Evolutionary conservation across 2,113 vertebrate species (phyloP).

Genomic region (Prionailurus bengalensis): DNA sequence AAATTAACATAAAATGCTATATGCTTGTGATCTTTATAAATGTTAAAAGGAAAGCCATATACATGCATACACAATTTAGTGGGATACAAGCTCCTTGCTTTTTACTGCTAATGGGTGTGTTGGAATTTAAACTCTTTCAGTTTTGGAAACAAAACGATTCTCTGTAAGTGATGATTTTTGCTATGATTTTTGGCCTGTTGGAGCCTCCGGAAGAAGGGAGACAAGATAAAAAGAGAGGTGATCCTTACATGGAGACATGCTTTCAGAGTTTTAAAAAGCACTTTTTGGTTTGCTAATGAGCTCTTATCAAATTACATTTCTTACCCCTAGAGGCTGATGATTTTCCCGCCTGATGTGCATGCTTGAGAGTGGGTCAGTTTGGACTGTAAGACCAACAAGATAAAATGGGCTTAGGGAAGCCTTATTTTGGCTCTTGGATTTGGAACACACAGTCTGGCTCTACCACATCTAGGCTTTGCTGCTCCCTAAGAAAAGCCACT

Average conservation of each 20-base stretch:
- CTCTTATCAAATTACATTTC: neutral
- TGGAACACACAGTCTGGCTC: neutral
- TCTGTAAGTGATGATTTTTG: neutral
- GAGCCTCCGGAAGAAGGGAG: neutral
- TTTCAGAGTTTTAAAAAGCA: neutral
- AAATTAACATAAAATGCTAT: neutral
- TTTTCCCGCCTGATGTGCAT: neutral
- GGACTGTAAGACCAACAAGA: neutral
- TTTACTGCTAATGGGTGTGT: neutral
- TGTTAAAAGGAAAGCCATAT: neutral
- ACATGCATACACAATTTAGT: neutral
- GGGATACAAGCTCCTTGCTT: neutral
- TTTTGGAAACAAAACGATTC: neutral
- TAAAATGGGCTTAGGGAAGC: neutral
- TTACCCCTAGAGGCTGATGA: neutral
- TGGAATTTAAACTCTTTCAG: slow-evolving; percentile 5
- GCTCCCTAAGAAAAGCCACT: neutral
- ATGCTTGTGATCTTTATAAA: neutral
- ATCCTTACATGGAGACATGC: neutral
- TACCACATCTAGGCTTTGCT: neutral
- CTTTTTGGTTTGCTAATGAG: neutral
- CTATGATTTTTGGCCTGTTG: neutral
- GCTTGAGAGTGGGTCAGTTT: neutral
- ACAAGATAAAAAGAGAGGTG: neutral
- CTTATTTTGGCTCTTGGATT: neutral